Evolutionary conservation across 1,140 invertebrate species (phyloP).

Genomic region (Euwallacea similis): DNA sequence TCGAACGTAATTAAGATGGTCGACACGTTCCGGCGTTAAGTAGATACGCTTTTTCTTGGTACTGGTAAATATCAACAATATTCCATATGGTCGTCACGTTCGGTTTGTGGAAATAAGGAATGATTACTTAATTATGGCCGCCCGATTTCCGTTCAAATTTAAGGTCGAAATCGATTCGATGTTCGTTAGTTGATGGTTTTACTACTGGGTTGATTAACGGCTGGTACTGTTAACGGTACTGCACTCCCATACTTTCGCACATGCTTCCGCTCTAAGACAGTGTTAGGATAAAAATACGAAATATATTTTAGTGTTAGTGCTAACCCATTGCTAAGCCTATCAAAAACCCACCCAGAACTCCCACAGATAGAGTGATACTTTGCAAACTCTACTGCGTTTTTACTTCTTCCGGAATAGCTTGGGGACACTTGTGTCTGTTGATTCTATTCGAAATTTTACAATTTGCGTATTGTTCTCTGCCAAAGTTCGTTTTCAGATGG

Average conservation of each 20-base stretch:
- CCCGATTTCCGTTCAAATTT: conserved; percentile 29
- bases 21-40: conserved; percentile 8
- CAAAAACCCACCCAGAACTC: conserved; percentile 84
- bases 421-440: background rate
- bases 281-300: too few relatives aligned
- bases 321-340: conserved; percentile 53
- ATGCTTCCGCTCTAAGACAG: too few relatives aligned
- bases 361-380: conserved; percentile 74
- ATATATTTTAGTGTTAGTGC: too few relatives aligned
- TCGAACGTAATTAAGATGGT: conserved; percentile 11
- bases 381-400: conserved; percentile 72
- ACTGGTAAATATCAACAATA: conserved; percentile 30
- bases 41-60: conserved; percentile 18
- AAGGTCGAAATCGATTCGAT: conserved; percentile 16
- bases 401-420: conserved; percentile 52
- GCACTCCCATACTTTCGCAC: too few relatives aligned
- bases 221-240: too few relatives aligned
- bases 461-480: background rate
- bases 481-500: conserved; percentile 9
- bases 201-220: too few relatives aligned
- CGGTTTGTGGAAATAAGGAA: conserved; percentile 31
- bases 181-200: too few relatives aligned
- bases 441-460: background rate
- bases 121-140: conserved; percentile 30
- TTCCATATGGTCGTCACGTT: conserved; percentile 22